Conservation (phyloP, 2,113 vertebrate genomes). For the Rhodinocichla rosea region DNA sequence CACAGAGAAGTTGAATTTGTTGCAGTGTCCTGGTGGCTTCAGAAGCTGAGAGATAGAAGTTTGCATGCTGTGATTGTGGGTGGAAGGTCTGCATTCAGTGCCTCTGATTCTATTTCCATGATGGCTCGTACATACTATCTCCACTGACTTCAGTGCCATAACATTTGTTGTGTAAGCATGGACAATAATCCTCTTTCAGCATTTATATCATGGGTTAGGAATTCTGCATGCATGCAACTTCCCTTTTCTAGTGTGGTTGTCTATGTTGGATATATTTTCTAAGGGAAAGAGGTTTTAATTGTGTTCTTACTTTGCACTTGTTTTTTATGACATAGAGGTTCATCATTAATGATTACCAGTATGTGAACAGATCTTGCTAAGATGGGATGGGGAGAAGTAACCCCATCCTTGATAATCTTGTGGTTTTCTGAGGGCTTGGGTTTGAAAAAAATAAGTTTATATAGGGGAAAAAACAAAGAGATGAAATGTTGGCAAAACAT, state of each 20-base stretch:
- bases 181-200: slow-evolving; percentile 41
- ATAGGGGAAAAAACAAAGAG: neutral
- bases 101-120: neutral
- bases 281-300: neutral
- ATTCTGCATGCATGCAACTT: slow-evolving; percentile 25
- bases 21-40: neutral
- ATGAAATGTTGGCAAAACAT: neutral
- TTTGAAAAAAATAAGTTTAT: neutral
- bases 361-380: neutral
- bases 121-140: neutral
- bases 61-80: neutral
- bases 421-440: neutral
- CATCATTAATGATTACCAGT: neutral
- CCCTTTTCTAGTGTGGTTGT: neutral
- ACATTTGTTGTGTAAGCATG: slow-evolving; percentile 28
- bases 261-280: neutral
- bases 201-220: slow-evolving; percentile 42
- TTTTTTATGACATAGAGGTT: neutral
- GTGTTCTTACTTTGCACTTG: neutral
- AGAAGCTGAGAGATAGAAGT: neutral
- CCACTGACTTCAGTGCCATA: slow-evolving; percentile 35
- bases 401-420: neutral
- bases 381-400: neutral
- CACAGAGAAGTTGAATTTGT: neutral
- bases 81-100: neutral